Conservation (phyloP, 1,140 invertebrate genomes). For the Parapsyche elsis region DNA sequence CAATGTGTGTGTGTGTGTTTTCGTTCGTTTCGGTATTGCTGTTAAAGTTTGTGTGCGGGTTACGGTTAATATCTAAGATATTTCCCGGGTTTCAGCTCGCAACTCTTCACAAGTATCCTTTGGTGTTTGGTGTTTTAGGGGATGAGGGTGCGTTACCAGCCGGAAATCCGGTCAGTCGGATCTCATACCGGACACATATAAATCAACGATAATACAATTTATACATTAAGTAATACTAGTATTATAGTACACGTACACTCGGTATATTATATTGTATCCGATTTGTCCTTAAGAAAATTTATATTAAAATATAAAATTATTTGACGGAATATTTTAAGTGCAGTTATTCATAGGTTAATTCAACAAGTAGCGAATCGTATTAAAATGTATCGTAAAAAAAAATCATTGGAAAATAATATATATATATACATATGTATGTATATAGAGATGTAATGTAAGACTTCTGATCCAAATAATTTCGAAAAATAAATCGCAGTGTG, state of each 20-base stretch:
- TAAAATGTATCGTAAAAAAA: too few relatives aligned
- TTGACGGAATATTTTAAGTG: too few relatives aligned
- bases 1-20: not conserved
- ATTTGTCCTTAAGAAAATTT: too few relatives aligned
- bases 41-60: constrained; percentile 22
- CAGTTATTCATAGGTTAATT: too few relatives aligned
- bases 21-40: not conserved
- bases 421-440: too few relatives aligned
- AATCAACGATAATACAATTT: constrained; percentile 40
- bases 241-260: not conserved
- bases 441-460: too few relatives aligned
- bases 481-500: too few relatives aligned
- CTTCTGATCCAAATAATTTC: too few relatives aligned
- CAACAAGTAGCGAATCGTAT: too few relatives aligned
- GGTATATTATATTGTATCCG: too few relatives aligned
- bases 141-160: constrained; percentile 5
- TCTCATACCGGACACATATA: constrained; percentile 33
- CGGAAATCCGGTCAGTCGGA: constrained; percentile 43
- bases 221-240: not conserved
- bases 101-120: constrained; percentile 28
- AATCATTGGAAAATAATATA: too few relatives aligned
- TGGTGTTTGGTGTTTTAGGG: not conserved
- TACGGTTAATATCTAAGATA: constrained; percentile 38
- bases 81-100: constrained; percentile 27
- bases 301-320: too few relatives aligned